These are phyloP conservation scores for Calameuta idolon DNA, from an alignment of 2,888 invertebrate species.

Conservation along the genomic window DNA sequence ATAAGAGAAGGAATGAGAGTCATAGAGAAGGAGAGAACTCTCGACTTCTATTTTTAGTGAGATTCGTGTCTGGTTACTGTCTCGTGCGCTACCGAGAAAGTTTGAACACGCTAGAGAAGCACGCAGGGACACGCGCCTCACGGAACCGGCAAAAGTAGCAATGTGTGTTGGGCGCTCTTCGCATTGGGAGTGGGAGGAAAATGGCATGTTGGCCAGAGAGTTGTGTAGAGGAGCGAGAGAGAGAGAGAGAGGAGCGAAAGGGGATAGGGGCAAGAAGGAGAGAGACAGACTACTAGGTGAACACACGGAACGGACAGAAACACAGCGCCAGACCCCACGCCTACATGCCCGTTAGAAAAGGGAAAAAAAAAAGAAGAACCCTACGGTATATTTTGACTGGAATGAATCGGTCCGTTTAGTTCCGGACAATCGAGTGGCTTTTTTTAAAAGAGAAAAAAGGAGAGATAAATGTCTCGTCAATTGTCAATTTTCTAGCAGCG, in stretches of 20 bases:
- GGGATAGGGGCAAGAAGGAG: background rate
- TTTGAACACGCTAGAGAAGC: background rate
- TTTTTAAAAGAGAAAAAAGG: background rate
- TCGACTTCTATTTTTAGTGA: slow-evolving; percentile 20
- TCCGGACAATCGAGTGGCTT: background rate
- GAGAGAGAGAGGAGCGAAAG: background rate
- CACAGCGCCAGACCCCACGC: background rate
- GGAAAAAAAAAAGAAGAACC: background rate
- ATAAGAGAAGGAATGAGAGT: background rate
- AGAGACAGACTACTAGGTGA: background rate
- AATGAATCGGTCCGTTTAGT: background rate
- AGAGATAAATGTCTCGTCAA: background rate
- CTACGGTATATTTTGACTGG: background rate
- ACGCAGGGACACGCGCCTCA: background rate
- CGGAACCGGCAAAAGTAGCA: background rate
- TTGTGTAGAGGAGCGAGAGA: background rate
- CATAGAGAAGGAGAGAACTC: background rate
- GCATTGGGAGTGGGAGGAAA: background rate
- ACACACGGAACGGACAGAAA: background rate
- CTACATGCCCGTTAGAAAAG: background rate
- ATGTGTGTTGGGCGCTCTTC: background rate
- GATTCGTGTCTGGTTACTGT: slow-evolving; percentile 24
- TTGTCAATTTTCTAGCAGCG: background rate
- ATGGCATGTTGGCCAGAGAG: background rate
- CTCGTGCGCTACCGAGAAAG: slow-evolving; percentile 1